Base-by-base conservation (phyloP, 2,797 vertebrate species). In the Esox lucius region DNA sequence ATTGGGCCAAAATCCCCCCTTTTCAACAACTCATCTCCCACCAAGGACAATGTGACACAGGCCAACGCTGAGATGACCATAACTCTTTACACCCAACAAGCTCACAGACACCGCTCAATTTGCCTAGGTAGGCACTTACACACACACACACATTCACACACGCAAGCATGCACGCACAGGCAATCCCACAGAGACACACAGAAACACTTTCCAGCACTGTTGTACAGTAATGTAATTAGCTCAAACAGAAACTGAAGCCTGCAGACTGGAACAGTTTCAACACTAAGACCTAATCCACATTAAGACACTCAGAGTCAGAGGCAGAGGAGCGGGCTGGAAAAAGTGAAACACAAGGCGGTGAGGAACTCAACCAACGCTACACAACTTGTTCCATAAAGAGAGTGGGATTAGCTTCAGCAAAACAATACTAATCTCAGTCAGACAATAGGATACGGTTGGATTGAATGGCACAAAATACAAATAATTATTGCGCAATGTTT, bases 1-100 rank as follows among this genome's bases (percentile, higher is more conserved):
- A 88, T 87, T 88, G 86, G 83, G 83, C 74, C 75, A 70, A 93
- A 90, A 86, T 77, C 84, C 81, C 83, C 79, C 76, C 85, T 91
- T 90, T 91, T 86, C 75, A 85, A 85, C 87, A 89, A 89, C 84
- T 91, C 85, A 91, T 91, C 82, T 78, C n/a, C 61, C 46, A 24
- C 75, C 91, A 91, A 92, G 91, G 91, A 87, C 91, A 75, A 70
- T 4, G 62, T 73, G 84, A 85, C 81, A 86, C 72, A 74, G 77
- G 71, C 39, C 35, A 56, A 31, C 46, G 56, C 67, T 46, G 66
- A 80, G 69, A 72, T 0, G 4, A 12, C 62, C 72, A 82, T 90
- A 84, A 89, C 75, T 91, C 85, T 85, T 26, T 59, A 61, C 62
- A 33, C 31, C 42, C 22, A 72, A 51, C 19, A 12, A 66, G 69